Evolutionary conservation across 1,140 invertebrate species (phyloP).

Genomic region (Proctacanthus coquilletti): DNA sequence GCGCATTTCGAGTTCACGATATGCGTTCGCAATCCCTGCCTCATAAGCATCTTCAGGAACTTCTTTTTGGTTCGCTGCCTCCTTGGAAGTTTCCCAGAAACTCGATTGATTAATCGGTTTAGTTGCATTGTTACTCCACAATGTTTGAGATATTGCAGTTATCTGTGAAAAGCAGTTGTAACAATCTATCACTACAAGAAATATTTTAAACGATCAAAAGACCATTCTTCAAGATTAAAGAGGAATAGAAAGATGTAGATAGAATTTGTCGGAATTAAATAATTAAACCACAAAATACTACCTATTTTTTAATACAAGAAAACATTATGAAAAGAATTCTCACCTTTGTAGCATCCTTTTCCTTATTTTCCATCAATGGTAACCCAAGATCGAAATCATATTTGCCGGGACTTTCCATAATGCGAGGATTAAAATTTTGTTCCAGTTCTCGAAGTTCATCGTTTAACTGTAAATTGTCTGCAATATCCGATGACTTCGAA

Average conservation of each 20-base stretch:
- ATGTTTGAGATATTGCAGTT: background rate
- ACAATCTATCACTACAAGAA: too few species aligned
- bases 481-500: background rate
- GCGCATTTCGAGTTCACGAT: slow-evolving; percentile 45
- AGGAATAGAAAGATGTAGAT: background rate
- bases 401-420: too few species aligned
- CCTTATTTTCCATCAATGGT: background rate
- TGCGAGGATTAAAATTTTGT: too few species aligned
- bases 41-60: slow-evolving; percentile 46
- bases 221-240: background rate
- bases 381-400: too few species aligned
- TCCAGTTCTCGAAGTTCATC: too few species aligned
- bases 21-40: slow-evolving; percentile 48
- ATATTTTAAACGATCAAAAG: too few species aligned
- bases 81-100: slow-evolving; percentile 1
- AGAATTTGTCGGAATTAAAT: slow-evolving; percentile 1
- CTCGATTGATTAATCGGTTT: background rate
- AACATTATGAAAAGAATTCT: too few species aligned
- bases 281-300: background rate
- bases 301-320: too few species aligned
- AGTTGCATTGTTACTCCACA: slow-evolving; percentile 2
- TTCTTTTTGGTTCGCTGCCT: slow-evolving; percentile 1
- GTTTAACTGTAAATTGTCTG: too few species aligned
- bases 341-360: background rate
- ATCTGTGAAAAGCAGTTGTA: background rate